Evolutionary conservation across 2,888 invertebrate species (phyloP), one percentile per base, ranked within the genome.

Genomic region (Epsilonema sp.): DNA sequence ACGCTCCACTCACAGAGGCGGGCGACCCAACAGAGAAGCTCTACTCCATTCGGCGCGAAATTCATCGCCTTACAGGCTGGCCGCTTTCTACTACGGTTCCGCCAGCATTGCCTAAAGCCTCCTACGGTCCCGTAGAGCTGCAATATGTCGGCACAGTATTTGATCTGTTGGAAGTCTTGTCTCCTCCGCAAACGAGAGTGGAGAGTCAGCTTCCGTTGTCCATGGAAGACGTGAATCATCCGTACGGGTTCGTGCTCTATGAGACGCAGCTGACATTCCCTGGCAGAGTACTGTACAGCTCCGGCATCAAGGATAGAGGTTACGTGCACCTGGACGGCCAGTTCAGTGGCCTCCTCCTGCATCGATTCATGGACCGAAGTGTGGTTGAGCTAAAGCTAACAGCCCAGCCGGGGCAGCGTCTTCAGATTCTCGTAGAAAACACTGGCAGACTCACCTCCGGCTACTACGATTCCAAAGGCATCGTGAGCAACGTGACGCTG

Each of bases 371-470:
- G 19, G 31, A 44, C 40, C 2, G 23, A 26, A 37, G 8, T 26
- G 16, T 19, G 20, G 22, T 21, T 31, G 19, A 39, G 22, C 21
- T 19, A 2, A 40, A 47, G 36, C 4, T 40, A 8, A 25, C 16
- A 13, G 31, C 23, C 2, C 37, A 37, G 4, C 37, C 48, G 4
- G 48, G 53, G 8, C 40, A 50, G 21, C 36, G 13, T 58, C 52
- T 52, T n/a, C 50, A 53, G 16, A 60, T 73, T 38, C 53, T 73
- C 21, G 71, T 73, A 1, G 86, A 87, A 67, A 83, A 80, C 64
- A 81, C 81, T 70, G 87, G 86, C 11, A 73, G 84, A 45, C 74
- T 81, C 40, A 82, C 82, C 64, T 82, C 68, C 57, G 67, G 67
- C 1, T 53, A 55, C 26, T 57, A 57, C 44, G 58, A 57, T 38